Percentiles rank a stretch among this genome's conserved stretches.
phyloP scores from a whole-genome alignment of 2,113 vertebrate genomes.

The Engystomops pustulosus region DNA sequence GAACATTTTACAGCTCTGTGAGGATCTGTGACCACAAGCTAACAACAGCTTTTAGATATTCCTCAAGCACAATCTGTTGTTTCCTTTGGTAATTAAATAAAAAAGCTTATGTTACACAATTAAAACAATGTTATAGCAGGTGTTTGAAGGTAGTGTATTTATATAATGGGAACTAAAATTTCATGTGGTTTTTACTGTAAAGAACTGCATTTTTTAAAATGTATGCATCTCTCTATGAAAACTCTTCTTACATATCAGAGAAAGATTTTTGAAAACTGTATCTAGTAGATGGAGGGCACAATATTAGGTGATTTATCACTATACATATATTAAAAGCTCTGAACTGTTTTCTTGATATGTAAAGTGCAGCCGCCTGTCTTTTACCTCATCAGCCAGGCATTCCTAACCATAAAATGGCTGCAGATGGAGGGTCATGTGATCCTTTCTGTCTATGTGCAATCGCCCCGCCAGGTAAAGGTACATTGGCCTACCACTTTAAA shows the following conservation, averaged over 20 bases:
- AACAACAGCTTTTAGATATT: slow-evolving; percentile 37
- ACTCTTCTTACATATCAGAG: not conserved
- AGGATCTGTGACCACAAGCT: slow-evolving; percentile 39
- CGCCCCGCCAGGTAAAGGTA: too few species aligned
- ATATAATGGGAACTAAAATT: not conserved
- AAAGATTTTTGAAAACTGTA: too few species aligned
- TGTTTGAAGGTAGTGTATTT: not conserved
- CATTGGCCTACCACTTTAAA: too few species aligned
- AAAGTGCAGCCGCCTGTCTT: too few species aligned
- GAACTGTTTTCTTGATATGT: too few species aligned
- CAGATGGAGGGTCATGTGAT: too few species aligned
- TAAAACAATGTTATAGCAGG: slow-evolving; percentile 17
- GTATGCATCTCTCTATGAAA: not conserved
- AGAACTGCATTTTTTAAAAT: not conserved
- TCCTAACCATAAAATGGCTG: too few species aligned
- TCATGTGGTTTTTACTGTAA: not conserved
- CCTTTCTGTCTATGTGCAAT: too few species aligned
- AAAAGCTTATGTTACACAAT: not conserved
- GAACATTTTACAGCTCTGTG: slow-evolving; percentile 3
- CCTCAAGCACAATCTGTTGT: slow-evolving; percentile 55
- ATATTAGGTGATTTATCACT: too few species aligned
- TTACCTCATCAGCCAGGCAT: too few species aligned
- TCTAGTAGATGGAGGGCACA: too few species aligned
- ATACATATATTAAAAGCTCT: too few species aligned
- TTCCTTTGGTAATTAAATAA: slow-evolving; percentile 24